These are phyloP conservation scores for Ochlodes sylvanus DNA, from an alignment of 2,888 invertebrate genomes.

Conservation along the genomic window DNA sequence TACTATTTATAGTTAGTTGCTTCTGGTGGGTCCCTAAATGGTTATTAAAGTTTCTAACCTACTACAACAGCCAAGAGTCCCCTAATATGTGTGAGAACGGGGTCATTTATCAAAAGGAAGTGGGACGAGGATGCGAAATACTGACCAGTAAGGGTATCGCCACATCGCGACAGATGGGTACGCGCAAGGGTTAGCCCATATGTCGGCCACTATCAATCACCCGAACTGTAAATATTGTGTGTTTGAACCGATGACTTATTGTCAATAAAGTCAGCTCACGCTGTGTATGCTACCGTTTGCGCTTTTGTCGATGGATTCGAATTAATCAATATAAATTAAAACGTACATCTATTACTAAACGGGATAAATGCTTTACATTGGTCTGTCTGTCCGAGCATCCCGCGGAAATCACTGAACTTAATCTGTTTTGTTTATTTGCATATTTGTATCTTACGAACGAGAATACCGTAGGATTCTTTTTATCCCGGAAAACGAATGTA, in stretches of 20 bases:
- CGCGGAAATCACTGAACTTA: no score
- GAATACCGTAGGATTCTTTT: no score
- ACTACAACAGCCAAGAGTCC: slow-evolving; percentile 13
- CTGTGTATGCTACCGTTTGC: slow-evolving; percentile 51
- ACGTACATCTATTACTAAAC: no score
- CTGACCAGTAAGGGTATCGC: slow-evolving; percentile 56
- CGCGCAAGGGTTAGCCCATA: slow-evolving; percentile 77
- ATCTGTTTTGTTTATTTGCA: no score
- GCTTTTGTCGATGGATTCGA: slow-evolving; percentile 8
- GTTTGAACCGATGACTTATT: slow-evolving; percentile 70
- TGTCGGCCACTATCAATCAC: slow-evolving; percentile 80
- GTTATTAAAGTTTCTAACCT: slow-evolving; percentile 14
- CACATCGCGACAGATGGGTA: slow-evolving; percentile 74
- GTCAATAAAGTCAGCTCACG: slow-evolving; percentile 64
- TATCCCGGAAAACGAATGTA: no score
- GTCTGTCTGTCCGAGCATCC: no score
- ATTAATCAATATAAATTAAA: slow-evolving; percentile 26
- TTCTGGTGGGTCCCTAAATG: neutral
- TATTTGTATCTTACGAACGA: no score
- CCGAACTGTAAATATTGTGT: slow-evolving; percentile 71
- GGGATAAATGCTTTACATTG: no score
- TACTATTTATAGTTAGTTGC: no score
- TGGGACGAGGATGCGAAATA: slow-evolving; percentile 49
- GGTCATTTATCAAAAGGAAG: slow-evolving; percentile 44
- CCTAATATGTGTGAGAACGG: slow-evolving; percentile 32